Percentiles rank a stretch among this genome's conserved stretches.
phyloP scores from a whole-genome alignment of 2,797 vertebrate species.

The Phoebastria nigripes region DNA sequence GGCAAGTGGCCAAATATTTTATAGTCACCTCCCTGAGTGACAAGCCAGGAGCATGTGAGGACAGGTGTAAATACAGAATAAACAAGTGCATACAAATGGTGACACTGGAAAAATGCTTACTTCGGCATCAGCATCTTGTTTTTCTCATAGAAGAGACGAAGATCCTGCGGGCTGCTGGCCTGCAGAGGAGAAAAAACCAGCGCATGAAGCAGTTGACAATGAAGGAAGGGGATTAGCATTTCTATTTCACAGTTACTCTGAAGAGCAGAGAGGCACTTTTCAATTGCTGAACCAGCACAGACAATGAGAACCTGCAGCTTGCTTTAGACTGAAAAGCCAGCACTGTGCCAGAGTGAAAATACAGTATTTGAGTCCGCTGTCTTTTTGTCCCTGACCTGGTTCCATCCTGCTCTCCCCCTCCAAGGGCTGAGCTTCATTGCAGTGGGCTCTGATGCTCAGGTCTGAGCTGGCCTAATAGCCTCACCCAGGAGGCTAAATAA shows the following conservation, averaged over 20 bases:
- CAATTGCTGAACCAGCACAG: neutral
- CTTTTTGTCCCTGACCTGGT: neutral
- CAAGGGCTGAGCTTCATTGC: neutral
- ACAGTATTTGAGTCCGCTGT: neutral
- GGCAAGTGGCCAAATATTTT: constrained; percentile 20
- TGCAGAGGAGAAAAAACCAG: constrained; percentile 45
- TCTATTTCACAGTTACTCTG: neutral
- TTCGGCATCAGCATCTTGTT: constrained; percentile 89
- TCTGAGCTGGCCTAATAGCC: constrained; percentile 24
- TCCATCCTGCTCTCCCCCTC: neutral
- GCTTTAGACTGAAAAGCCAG: neutral
- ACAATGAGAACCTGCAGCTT: neutral
- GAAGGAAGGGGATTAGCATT: neutral
- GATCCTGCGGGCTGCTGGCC: constrained; percentile 96
- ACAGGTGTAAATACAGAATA: constrained; percentile 9
- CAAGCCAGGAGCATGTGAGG: neutral
- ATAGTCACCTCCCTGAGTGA: neutral
- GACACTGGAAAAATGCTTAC: constrained; percentile 74
- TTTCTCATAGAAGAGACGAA: constrained; percentile 94
- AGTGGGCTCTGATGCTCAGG: neutral
- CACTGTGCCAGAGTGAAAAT: neutral
- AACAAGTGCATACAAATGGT: neutral
- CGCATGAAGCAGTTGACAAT: neutral
- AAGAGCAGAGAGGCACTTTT: neutral
- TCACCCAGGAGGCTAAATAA: constrained; percentile 6